phyloP scores from a whole-genome alignment of 2,888 invertebrate genomes.

The Elysia crispata region DNA sequence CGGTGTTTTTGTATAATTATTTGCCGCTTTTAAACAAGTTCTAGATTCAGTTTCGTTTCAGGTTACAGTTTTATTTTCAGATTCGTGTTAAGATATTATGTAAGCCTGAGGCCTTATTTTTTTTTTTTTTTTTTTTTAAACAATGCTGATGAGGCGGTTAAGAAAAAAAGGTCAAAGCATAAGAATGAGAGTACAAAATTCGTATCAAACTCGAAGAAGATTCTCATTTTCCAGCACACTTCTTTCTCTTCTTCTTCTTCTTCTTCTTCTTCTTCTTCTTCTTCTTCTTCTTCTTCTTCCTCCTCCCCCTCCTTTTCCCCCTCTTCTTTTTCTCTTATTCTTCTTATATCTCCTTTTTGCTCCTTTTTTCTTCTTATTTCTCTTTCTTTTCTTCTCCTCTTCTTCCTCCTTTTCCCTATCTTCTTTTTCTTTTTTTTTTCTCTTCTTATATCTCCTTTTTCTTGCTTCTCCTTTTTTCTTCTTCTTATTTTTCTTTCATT shows the following conservation, averaged over 20 bases:
- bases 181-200: no score
- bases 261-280: no score
- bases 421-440: not conserved
- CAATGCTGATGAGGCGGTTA: not conserved
- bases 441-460: not conserved
- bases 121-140: no score
- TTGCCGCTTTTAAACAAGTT: not conserved
- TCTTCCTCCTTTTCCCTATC: not conserved
- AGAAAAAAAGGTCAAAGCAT: no score
- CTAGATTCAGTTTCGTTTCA: not conserved
- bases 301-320: not conserved
- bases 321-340: not conserved
- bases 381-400: not conserved
- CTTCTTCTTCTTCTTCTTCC: not conserved
- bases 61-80: not conserved
- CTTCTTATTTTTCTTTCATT: not conserved
- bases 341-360: constrained; percentile 26
- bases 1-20: not conserved
- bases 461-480: not conserved
- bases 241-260: no score
- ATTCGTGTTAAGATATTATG: not conserved
- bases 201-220: no score
- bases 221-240: no score
- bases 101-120: no score
- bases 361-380: not conserved